phyloP scores from a whole-genome alignment of 2,888 invertebrate genomes.

The Oligia strigilis region DNA sequence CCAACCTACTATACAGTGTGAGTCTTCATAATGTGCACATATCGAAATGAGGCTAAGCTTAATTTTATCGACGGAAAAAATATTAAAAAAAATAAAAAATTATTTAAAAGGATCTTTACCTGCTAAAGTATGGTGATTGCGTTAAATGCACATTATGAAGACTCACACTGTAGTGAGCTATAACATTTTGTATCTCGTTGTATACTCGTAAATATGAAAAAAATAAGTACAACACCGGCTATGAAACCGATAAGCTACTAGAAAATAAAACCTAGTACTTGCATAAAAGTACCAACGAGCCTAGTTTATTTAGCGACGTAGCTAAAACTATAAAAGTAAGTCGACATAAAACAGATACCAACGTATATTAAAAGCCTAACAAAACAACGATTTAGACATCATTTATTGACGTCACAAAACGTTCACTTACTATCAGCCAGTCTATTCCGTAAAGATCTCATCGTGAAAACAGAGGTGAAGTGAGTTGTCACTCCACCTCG shows the following conservation, averaged over 20 bases:
- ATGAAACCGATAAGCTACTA: too few relatives aligned
- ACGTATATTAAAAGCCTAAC: constrained; percentile 19
- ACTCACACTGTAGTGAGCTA: too few relatives aligned
- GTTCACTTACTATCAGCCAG: constrained; percentile 32
- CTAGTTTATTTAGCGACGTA: constrained; percentile 9
- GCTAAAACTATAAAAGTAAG: constrained; percentile 34
- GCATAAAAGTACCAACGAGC: constrained; percentile 4
- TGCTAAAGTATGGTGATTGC: too few relatives aligned
- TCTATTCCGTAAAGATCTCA: too few relatives aligned
- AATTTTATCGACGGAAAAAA: too few relatives aligned
- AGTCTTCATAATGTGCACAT: too few relatives aligned
- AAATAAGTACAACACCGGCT: background rate
- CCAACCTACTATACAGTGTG: background rate
- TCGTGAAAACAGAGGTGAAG: too few relatives aligned
- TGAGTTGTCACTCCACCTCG: too few relatives aligned
- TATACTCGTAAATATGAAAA: background rate
- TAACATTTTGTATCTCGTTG: background rate
- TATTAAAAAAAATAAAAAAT: too few relatives aligned
- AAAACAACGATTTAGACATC: constrained; percentile 33
- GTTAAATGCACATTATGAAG: too few relatives aligned
- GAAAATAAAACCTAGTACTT: constrained; percentile 4
- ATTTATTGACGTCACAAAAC: constrained; percentile 41
- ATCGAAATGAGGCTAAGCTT: too few relatives aligned
- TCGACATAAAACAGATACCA: constrained; percentile 12
- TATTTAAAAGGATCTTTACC: too few relatives aligned